Base-by-base conservation (phyloP, 2,113 vertebrate genomes). In the Entomyzon cyanotis region DNA sequence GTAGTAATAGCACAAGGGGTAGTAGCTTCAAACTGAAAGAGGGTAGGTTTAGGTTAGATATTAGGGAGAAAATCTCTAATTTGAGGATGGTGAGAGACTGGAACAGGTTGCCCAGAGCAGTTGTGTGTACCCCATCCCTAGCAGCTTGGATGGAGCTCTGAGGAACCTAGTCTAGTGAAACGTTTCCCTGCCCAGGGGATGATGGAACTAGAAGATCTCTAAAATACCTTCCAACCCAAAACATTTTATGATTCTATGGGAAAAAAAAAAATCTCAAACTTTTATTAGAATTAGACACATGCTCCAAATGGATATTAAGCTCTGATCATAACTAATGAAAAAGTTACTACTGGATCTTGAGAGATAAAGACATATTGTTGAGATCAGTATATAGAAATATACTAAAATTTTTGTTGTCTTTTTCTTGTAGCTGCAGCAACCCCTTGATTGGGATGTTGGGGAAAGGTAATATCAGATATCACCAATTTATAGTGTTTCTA, bases 51-150 rank as follows among this genome's bases (percentile, higher is more conserved):
- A 42, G 1, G 2, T 42, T 27, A 46, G 17, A 23, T 30, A 11
- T 30, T 17, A n/a, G 16, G 17, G 11, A 64, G 25, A 44, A 87
- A 24, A 27, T 46, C 4, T 62, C 53, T 52, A 2, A 16, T 31
- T 5, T 77, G 25, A 50, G 20, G 7, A 11, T 52, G 11, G 1
- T 75, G 41, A 83, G 33, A 1, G 5, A 39, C 4, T 60, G 39
- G 24, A 12, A 27, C 17, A 53, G 7, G 18, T 17, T 74, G 4
- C 18, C 11, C 3, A 50, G 59, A 21, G 12, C 31, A 15, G 11
- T 0, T 73, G 6, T 68, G 30, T 4, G 6, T 58, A 21, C 5
- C 3, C 4, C 8, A 10, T 58, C 30, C 6, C 20, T 47, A 3
- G 10, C 5, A 22, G 5, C 5, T 0, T 33, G 53, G 18, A 79